Conservation (phyloP, 2,113 vertebrate species). For the Rhodinocichla rosea region DNA sequence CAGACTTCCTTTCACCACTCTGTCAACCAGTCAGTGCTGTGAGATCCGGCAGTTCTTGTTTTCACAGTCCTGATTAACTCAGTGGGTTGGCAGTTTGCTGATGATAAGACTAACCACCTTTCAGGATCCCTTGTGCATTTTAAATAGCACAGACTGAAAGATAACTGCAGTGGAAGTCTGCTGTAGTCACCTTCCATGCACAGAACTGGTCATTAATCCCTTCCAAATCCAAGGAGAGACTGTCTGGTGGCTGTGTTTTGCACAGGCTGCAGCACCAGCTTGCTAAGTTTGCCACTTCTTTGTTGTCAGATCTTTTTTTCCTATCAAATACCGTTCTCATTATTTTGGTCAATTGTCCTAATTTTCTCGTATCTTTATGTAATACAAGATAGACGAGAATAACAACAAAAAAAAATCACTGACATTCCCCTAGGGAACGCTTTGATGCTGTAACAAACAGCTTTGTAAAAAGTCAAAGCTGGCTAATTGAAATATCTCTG, state of each 20-base stretch:
- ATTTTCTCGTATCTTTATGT: background rate
- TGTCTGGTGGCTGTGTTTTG: background rate
- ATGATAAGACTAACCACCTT: background rate
- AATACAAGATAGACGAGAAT: background rate
- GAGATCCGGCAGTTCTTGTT: background rate
- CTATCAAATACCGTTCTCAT: background rate
- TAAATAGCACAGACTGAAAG: background rate
- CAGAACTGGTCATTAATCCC: background rate
- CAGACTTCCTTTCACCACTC: background rate
- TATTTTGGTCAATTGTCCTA: background rate
- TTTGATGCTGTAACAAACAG: slow-evolving; percentile 35
- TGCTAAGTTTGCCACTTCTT: background rate
- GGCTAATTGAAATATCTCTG: background rate
- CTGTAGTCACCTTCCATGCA: background rate
- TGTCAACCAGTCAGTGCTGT: background rate
- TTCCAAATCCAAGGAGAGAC: background rate
- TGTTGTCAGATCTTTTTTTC: background rate
- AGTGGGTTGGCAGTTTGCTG: background rate
- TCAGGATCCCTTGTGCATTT: background rate
- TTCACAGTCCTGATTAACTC: background rate
- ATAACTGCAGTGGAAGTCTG: background rate
- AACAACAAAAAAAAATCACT: background rate
- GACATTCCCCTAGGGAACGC: background rate
- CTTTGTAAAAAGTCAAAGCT: background rate
- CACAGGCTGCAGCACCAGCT: background rate